Evolutionary conservation across 2,888 invertebrate genomes (phyloP), one percentile per base, ranked within the genome.

Genomic region (Leptura quadrifasciata): DNA sequence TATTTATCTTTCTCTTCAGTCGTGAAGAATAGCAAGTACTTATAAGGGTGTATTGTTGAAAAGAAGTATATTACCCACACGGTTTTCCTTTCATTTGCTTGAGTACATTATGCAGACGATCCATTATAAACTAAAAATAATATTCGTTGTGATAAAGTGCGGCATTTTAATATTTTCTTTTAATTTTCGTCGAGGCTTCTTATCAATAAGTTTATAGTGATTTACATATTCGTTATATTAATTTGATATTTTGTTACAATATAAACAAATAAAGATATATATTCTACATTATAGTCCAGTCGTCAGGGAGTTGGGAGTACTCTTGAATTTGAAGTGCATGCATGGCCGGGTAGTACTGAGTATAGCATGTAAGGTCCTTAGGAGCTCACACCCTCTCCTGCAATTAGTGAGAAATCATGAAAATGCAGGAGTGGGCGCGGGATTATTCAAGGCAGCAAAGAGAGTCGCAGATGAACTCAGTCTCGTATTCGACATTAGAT

Each of bases 1-100:
- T 75, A 79, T 77, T 75, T 76, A 77, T 79, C 79, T 74, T 75
- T 73, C 60, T 73, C 72, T 58, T 64, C 74, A 72, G 57, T 64
- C 47, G 72, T 20, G 77, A 69, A 77, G 75, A 74, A 74, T 65
- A 72, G 63, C 61, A 72, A 72, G 72, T 75, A 74, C 77, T 77
- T 75, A 75, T 77, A 75, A 72, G 77, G 77, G 77, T 75, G 58
- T 58, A 75, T 77, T 75, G 75, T 74, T 35, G 71, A 24, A 47
- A 31, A 55, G 70, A 73, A 73, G 67, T 74, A 72, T 77, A 77
- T 73, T 65, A 73, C 75, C 73, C 75, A 63, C 61, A 75, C 64
- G 78, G 74, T 39, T 71, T 73, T 70, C 63, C 54, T 72, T 77
- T 72, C 68, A 67, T 57, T 57, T 18, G 21, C 31, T 67, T 18